phyloP scores from a whole-genome alignment of 2,797 vertebrate species.

The Coccyzus lansbergi region DNA sequence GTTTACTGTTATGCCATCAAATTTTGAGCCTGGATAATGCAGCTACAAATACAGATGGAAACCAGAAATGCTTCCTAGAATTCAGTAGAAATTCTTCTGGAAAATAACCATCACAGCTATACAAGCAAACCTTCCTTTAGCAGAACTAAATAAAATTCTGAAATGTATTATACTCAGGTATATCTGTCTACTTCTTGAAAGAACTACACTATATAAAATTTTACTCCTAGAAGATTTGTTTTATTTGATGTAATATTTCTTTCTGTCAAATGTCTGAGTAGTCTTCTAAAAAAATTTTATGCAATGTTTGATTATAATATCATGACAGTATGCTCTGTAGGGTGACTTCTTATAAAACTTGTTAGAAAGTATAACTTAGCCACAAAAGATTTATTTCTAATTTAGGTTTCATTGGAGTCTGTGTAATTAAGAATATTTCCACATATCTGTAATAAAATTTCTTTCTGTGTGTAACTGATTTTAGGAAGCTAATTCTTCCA shows the following conservation, averaged over 20 bases:
- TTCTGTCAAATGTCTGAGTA: not conserved
- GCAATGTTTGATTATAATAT: not conserved
- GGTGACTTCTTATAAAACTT: not conserved
- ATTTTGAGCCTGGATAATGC: not conserved
- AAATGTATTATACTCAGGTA: accelerated
- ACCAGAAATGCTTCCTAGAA: not conserved
- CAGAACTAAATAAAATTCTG: not conserved
- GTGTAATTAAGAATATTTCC: not conserved
- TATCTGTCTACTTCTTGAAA: not conserved
- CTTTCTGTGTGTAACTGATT: not conserved
- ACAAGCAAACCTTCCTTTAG: not conserved
- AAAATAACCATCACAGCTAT: not conserved
- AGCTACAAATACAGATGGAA: not conserved
- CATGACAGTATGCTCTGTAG: not conserved
- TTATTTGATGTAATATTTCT: not conserved
- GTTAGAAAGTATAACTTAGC: not conserved
- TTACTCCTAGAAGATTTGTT: not conserved
- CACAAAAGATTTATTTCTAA: not conserved
- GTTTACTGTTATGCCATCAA: not conserved
- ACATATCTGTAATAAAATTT: not conserved
- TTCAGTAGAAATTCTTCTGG: not conserved
- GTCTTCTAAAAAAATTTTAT: not conserved
- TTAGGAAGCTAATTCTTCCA: not conserved
- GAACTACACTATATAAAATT: not conserved
- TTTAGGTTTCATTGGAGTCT: not conserved